Evolutionary conservation across 2,797 vertebrate species (phyloP), one percentile per base, ranked within the genome.

Genomic region (Petrocephalus sullivani): DNA sequence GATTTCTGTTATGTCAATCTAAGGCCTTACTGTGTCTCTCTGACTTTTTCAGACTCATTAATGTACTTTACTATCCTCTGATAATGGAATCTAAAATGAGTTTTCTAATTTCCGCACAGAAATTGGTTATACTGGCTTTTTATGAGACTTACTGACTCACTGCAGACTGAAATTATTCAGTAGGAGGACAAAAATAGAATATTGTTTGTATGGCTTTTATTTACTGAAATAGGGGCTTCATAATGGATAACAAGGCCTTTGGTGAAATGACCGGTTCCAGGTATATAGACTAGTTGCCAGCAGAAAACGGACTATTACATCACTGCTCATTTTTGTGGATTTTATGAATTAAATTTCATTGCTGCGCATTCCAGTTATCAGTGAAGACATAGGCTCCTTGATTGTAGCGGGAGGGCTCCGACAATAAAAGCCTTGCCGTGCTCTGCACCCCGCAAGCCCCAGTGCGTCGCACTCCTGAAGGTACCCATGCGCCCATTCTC

Each of bases 61-160:
- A 41, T 78, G 21, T 12, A 33, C 9, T 87, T 21, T 37, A 23
- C 7, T 64, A 5, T 87, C 56, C 12, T 67, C 49, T 54, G 61
- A 87, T 71, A 87, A 87, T 75, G 8, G 46, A 87, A 87, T 87
- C 41, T 46, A 87, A 87, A 41, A 23, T 57, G 16, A 53, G 61
- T 87, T 71, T 60, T 9, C 16, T 67, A n/a, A 4, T 87, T 49
- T 19, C 16, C 33, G 9, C 16, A 21, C 51, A 61, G 6, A 87
- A 57, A 28, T 87, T 87, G 49, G 49, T 87, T 75, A 71, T 71
- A 28, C 41, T 67, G 37, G 12, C 46, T 12, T 12, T 64, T n/a
- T 46, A n/a, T 6, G 19, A 54, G 21, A 54, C 81, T 54, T 19
- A 53, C 19, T 49, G 19, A 23, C 4, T 67, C 9, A 75, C 71